A percentile compares a stretch with the other conserved stretches of the same genome.
Conservation (phyloP, 2,888 invertebrate species). For the Pachycephus smyrnensis region DNA sequence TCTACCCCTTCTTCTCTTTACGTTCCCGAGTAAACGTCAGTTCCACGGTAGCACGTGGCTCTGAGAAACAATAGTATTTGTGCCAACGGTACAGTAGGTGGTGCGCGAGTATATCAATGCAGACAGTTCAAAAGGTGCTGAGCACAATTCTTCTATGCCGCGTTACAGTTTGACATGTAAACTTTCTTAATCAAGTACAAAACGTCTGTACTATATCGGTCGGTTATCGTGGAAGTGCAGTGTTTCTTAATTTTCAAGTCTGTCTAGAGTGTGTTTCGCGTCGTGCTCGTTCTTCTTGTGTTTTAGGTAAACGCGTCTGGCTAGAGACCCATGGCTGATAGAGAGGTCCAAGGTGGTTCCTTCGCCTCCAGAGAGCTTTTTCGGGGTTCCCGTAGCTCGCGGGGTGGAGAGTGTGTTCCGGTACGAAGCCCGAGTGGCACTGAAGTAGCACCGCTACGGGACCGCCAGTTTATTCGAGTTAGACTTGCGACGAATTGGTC, state of each 20-base stretch:
- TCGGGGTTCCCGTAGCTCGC: neutral
- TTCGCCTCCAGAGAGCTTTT: slow-evolving; percentile 11
- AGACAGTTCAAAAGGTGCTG: neutral
- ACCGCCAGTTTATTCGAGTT: slow-evolving; percentile 59
- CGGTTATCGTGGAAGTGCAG: neutral
- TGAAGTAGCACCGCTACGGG: slow-evolving; percentile 53
- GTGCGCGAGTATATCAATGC: neutral
- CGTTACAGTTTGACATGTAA: neutral
- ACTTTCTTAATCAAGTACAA: neutral
- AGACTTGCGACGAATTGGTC: slow-evolving; percentile 55
- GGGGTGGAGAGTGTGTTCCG: slow-evolving; percentile 41
- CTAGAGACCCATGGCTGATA: neutral
- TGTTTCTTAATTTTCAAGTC: neutral
- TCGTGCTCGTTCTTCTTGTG: neutral
- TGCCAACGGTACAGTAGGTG: neutral
- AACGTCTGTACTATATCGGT: neutral
- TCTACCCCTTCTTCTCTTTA: slow-evolving; percentile 20
- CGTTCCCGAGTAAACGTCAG: neutral
- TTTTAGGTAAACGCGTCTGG: neutral
- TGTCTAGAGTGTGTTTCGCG: neutral
- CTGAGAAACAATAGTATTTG: neutral
- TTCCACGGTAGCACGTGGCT: neutral
- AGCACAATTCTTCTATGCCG: neutral
- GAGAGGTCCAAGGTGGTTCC: neutral
- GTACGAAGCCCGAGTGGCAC: slow-evolving; percentile 59